Evolutionary conservation across 2,888 invertebrate species (phyloP).

Genomic region (Alitta virens): DNA sequence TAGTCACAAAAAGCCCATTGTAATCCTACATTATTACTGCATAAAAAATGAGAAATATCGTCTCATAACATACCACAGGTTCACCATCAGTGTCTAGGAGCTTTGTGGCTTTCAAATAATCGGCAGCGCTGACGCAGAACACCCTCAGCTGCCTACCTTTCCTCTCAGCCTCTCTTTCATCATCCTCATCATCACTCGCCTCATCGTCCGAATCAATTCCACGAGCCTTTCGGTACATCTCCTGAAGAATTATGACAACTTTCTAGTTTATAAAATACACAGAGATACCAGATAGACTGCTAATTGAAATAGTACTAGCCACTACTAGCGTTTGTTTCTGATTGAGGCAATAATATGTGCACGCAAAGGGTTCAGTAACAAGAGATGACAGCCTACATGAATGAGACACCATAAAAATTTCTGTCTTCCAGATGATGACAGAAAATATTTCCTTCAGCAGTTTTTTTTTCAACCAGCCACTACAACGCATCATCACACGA

Average conservation of each 20-base stretch:
- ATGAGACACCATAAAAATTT: too few species aligned
- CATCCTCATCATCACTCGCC: conserved; percentile 32
- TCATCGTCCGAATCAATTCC: conserved; percentile 18
- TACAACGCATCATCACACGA: too few species aligned
- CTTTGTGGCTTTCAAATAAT: conserved; percentile 40
- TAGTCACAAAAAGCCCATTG: too few species aligned
- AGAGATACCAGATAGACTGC: background rate
- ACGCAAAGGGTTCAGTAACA: too few species aligned
- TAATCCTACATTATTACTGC: too few species aligned
- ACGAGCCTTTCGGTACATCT: conserved; percentile 3
- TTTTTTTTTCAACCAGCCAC: too few species aligned
- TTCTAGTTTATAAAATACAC: background rate
- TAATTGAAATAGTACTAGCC: background rate
- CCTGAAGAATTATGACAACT: background rate
- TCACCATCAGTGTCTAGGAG: conserved; percentile 33
- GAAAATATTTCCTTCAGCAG: too few species aligned
- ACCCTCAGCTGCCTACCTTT: conserved; percentile 29
- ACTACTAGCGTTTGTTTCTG: too few species aligned
- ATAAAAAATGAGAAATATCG: too few species aligned
- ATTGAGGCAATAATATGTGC: too few species aligned
- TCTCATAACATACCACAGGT: conserved; percentile 11
- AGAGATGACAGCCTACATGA: too few species aligned
- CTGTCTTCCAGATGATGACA: too few species aligned
- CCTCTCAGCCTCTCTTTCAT: conserved; percentile 30
- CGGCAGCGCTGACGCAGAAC: conserved; percentile 41